Conservation (phyloP, 1,140 invertebrate genomes). For the Idris sp. region DNA sequence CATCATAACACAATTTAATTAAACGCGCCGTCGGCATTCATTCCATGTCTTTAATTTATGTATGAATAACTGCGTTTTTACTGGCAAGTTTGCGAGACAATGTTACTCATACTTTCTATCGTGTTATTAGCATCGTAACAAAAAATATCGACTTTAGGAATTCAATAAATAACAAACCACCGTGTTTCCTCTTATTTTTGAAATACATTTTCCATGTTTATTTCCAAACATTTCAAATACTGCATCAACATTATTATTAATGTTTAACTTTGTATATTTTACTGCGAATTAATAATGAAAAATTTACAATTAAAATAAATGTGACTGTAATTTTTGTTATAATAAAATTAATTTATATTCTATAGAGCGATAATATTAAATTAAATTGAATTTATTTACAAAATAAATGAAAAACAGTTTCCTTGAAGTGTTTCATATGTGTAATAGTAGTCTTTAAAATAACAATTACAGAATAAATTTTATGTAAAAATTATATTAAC, state of each 20-base stretch:
- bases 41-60: conserved; percentile 75
- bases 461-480: conserved; percentile 2
- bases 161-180: conserved; percentile 47
- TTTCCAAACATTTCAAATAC: too few relatives aligned
- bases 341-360: too few relatives aligned
- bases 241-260: too few relatives aligned
- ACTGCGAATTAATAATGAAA: too few relatives aligned
- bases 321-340: too few relatives aligned
- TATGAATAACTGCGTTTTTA: conserved; percentile 74
- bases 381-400: too few relatives aligned
- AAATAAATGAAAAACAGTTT: too few relatives aligned
- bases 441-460: neutral
- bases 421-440: too few relatives aligned
- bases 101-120: conserved; percentile 53
- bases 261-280: too few relatives aligned
- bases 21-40: conserved; percentile 75
- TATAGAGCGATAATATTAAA: too few relatives aligned
- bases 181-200: conserved; percentile 8
- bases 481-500: conserved; percentile 23
- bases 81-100: conserved; percentile 65
- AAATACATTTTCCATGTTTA: conserved; percentile 19
- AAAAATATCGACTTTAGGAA: conserved; percentile 54
- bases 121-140: conserved; percentile 40
- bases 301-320: too few relatives aligned
- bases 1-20: conserved; percentile 77